Conservation (phyloP, 23 tunicate genomes). For the Corella eumyota region DNA sequence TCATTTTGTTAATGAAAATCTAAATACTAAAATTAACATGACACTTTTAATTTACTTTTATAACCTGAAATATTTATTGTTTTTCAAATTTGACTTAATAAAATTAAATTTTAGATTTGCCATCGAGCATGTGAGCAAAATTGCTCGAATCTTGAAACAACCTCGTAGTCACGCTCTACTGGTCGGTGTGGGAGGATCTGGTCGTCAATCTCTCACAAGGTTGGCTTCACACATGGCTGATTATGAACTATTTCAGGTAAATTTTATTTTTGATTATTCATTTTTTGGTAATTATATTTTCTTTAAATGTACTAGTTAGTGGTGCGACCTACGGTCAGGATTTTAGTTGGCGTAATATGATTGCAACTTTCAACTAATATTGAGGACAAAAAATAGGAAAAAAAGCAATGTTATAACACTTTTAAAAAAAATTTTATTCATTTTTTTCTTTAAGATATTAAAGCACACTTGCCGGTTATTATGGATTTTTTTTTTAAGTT, state of each 20-base stretch:
- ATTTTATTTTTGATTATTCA: not conserved
- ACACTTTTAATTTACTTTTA: too few relatives aligned
- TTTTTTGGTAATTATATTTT: not conserved
- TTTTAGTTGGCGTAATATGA: not conserved
- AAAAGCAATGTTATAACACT: too few relatives aligned
- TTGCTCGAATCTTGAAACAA: slow-evolving; percentile 85
- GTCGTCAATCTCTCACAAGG: slow-evolving; percentile 85
- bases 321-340: not conserved
- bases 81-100: too few relatives aligned
- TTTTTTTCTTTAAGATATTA: too few relatives aligned
- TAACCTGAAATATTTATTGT: too few relatives aligned
- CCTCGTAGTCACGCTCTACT: slow-evolving; percentile 93
- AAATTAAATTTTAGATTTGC: slow-evolving; percentile 92
- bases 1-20: too few relatives aligned
- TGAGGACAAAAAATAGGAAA: not conserved
- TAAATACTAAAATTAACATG: too few relatives aligned
- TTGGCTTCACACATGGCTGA: slow-evolving; percentile 99
- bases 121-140: slow-evolving; percentile 88
- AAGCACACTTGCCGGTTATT: too few relatives aligned
- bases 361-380: too few relatives aligned
- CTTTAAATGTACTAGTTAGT: not conserved
- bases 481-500: too few relatives aligned
- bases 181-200: slow-evolving; percentile 92
- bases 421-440: too few relatives aligned
- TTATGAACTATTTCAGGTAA: slow-evolving; percentile 82